phyloP scores from a whole-genome alignment of 1,140 invertebrate species.

The Hestina assimilis region DNA sequence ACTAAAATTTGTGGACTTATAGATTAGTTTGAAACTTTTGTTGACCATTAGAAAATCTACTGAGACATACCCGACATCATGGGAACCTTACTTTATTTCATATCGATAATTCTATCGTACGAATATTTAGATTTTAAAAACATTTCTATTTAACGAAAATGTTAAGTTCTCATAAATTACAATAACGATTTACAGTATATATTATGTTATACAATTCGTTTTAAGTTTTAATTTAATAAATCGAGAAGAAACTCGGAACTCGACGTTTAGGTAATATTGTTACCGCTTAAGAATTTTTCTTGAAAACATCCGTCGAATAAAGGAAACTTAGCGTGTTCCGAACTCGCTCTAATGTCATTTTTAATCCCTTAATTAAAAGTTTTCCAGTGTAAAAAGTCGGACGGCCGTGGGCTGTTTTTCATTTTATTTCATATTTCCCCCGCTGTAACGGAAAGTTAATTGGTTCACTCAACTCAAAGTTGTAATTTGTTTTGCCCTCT shows the following conservation, averaged over 20 bases:
- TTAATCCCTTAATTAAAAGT: conserved; percentile 78
- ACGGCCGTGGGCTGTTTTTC: conserved; percentile 63
- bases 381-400: conserved; percentile 59
- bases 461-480: conserved; percentile 69
- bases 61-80: no score
- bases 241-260: conserved; percentile 22
- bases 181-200: no score
- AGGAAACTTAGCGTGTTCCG: conserved; percentile 63
- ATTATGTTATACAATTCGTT: neutral
- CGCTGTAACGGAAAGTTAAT: conserved; percentile 74
- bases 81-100: no score
- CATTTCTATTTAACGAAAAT: no score
- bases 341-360: conserved; percentile 75
- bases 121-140: no score
- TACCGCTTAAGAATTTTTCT: conserved; percentile 39
- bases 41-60: no score
- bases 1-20: no score
- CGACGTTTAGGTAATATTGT: conserved; percentile 31
- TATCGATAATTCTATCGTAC: no score
- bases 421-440: conserved; percentile 75
- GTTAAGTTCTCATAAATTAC: no score
- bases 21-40: no score
- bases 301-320: conserved; percentile 46
- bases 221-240: conserved; percentile 41
- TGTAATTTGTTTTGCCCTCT: conserved; percentile 71